Conservation (phyloP, 2,797 vertebrate genomes). For the Perdix hodgsoniae region DNA sequence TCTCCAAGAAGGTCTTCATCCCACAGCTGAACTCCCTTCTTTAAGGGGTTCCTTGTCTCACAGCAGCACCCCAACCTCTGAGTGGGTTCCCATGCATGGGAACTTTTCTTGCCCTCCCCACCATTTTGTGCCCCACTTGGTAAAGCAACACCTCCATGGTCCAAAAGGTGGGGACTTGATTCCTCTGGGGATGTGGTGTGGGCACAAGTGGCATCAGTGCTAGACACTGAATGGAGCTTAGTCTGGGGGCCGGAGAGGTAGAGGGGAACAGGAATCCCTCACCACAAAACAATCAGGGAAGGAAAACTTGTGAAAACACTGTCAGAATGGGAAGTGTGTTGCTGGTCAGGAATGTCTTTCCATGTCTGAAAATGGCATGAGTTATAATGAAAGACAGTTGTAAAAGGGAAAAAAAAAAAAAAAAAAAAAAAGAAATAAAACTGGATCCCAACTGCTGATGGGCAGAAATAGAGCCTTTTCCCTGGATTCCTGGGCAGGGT, state of each 20-base stretch:
- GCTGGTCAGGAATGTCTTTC: slow-evolving; percentile 68
- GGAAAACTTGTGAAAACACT: slow-evolving; percentile 73
- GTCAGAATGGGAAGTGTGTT: slow-evolving; percentile 51
- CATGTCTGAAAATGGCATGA: not conserved
- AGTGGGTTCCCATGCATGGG: too few species aligned
- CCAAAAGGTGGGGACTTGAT: not conserved
- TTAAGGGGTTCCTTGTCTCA: not conserved
- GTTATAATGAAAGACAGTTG: slow-evolving; percentile 62
- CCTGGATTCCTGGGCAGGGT: not conserved
- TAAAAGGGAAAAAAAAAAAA: not conserved
- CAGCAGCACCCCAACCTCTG: not conserved
- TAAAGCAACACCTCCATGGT: not conserved
- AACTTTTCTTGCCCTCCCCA: not conserved
- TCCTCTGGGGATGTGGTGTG: fast-evolving
- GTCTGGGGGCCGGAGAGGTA: slow-evolving; percentile 13
- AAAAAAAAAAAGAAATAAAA: not conserved
- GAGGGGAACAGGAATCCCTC: slow-evolving; percentile 38
- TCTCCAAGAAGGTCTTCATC: too few species aligned
- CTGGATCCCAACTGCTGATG: not conserved
- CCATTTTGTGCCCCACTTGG: not conserved
- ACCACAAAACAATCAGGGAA: slow-evolving; percentile 53
- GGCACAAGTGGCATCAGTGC: not conserved
- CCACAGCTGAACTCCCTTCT: not conserved
- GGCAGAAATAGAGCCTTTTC: not conserved
- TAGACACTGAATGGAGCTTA: not conserved